Evolutionary conservation across 2,797 vertebrate genomes (phyloP), one percentile per base, ranked within the genome.

Genomic region (Gobionotothen gibberifrons): DNA sequence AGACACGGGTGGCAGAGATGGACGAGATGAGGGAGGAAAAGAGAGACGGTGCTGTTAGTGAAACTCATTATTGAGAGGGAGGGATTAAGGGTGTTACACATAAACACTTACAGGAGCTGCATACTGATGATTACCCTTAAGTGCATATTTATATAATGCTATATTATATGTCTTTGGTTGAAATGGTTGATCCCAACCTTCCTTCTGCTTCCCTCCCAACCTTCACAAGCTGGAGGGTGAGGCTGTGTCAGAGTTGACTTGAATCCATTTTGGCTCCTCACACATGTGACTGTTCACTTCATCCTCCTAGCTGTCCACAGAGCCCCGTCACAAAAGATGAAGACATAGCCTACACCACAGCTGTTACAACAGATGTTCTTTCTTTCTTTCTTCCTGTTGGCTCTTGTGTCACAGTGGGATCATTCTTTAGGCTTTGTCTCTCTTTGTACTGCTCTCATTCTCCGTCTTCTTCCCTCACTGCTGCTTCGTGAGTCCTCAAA

Each of bases 341-440:
- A 64, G 73, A n/a, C 74, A 79, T 26, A 69, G 82, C 83, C 44
- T 26, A 58, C 72, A 58, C 70, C 47, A 53, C 89, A 89, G 90
- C 86, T 87, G 85, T 83, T 85, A 32, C 70, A 87, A 87, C 82
- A 72, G 29, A 81, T 74, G 47, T 58, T 59, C 58, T 59, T 70
- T 60, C 16, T 16, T 43, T 40, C 53, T 48, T 74, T 80, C 81
- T 84, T 87, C 83, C 81, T 85, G 71, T 78, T 72, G 76, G 70
- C 74, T 79, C 39, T 69, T 60, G 71, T 71, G 54, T 74, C 74
- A 83, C 86, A 89, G 69, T 81, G 72, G 66, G 64, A 78, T 90
- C 76, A 86, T 78, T 90, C 78, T 87, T 72, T 7, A 53, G 47
- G 74, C 64, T 83, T 77, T 74, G 54, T 67, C 22, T 73, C 42